Percentiles rank a stretch among this genome's conserved stretches.
Conservation (phyloP, 2,113 vertebrate genomes). For the Ellobius talpinus region DNA sequence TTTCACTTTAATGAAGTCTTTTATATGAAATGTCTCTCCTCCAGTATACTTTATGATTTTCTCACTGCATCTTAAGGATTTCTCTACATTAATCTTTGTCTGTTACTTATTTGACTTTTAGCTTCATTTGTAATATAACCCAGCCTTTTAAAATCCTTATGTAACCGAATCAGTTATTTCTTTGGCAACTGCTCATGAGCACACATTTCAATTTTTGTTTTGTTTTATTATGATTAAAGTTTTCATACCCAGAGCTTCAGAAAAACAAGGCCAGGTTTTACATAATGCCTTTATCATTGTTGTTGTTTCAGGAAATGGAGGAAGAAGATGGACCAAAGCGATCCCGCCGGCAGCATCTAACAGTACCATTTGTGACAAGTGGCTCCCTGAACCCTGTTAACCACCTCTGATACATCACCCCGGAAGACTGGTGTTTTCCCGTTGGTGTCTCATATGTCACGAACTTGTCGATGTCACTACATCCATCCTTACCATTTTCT, state of each 20-base stretch:
- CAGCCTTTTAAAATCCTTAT: background rate
- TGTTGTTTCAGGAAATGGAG: background rate
- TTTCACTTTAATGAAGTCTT: conserved; percentile 36
- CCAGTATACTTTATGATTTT: background rate
- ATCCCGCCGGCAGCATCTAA: background rate
- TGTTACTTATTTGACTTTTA: background rate
- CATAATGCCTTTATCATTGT: background rate
- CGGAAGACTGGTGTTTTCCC: background rate
- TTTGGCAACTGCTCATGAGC: background rate
- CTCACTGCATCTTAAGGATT: background rate
- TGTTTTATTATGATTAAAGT: conserved; percentile 17
- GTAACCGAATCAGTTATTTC: background rate
- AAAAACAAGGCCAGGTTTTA: conserved; percentile 12
- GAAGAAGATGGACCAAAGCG: background rate
- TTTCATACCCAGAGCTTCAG: background rate
- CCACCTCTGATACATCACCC: background rate
- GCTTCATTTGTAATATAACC: conserved; percentile 11
- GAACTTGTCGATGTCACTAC: background rate
- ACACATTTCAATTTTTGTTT: background rate
- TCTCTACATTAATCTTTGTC: background rate
- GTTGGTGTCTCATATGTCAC: background rate
- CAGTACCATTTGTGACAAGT: background rate
- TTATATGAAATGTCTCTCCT: background rate
- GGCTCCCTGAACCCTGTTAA: background rate
- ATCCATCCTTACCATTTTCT: background rate